Evolutionary conservation across 92 coral and sea anemone genomes (phyloP), one percentile per base, ranked within the genome.

Genomic region (Meandrina meandrites): DNA sequence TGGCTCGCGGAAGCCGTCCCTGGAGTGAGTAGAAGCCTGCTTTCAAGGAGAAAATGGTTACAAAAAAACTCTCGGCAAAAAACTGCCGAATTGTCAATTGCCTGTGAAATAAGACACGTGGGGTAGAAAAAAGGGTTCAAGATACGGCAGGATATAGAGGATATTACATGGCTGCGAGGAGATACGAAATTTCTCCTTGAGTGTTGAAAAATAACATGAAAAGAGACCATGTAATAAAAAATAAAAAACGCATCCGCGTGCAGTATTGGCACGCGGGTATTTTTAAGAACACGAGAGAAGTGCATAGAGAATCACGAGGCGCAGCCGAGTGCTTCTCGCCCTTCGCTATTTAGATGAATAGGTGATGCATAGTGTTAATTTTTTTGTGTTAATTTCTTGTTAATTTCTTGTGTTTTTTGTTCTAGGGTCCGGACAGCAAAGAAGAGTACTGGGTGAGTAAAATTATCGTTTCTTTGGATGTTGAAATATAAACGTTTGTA

Each of bases 1-100:
- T 45, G 88, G 81, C 8, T 83, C 69, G 27, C 78, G 86, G 31
- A 78, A 79, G 45, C 42, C 71, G 3, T 86, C 91, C 12, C 58
- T 92, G 50, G 95, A 92, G 95, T 92, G 84, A 79, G 95, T 15
- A 28, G 62, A 50, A 0, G 60, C n/a, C n/a, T 21, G 60, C 24
- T 76, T 47, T 27, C 19, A 27, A 8, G 51, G 13, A 8, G 31
- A 35, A 35, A 24, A 8, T 4, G 57, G 57, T n/a, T n/a, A n/a
- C n/a, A n/a, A n/a, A n/a, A n/a, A n/a, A n/a, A n/a, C n/a, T n/a
- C n/a, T n/a, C n/a, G n/a, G n/a, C n/a, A n/a, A n/a, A n/a, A n/a
- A n/a, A n/a, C n/a, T n/a, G n/a, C n/a, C n/a, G 64, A 57, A 53
- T 53, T 5, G 18, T 13, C 18, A 18, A 53, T 13, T 18, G 18